Conservation (phyloP, 2,113 vertebrate species). For the Etheostoma cragini region DNA sequence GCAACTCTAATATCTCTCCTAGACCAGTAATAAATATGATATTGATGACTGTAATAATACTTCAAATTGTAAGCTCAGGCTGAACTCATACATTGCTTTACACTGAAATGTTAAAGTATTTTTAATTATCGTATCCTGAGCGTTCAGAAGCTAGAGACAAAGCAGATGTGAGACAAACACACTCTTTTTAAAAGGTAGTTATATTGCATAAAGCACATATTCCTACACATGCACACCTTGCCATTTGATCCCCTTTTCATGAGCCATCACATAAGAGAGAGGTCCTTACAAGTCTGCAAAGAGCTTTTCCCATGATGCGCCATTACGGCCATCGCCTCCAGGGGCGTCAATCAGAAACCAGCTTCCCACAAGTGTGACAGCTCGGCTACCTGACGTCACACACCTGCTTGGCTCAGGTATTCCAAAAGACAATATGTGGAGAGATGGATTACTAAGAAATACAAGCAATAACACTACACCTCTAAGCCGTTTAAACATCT, state of each 20-base stretch:
- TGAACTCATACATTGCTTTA: background rate
- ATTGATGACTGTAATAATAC: background rate
- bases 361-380: slow-evolving; percentile 61
- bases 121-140: background rate
- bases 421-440: slow-evolving; percentile 46
- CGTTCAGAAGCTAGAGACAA: background rate
- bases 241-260: slow-evolving; percentile 53
- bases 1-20: slow-evolving; percentile 2
- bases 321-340: slow-evolving; percentile 57
- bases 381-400: slow-evolving; percentile 61
- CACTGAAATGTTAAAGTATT: background rate
- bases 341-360: slow-evolving; percentile 68
- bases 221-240: slow-evolving; percentile 23
- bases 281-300: slow-evolving; percentile 63
- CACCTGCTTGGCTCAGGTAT: slow-evolving; percentile 71
- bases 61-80: background rate
- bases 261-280: slow-evolving; percentile 53
- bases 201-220: slow-evolving; percentile 21
- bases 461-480: background rate
- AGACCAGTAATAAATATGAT: background rate
- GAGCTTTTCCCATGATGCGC: slow-evolving; percentile 70
- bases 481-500: slow-evolving; percentile 17
- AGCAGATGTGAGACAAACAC: background rate
- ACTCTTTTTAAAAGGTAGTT: background rate
- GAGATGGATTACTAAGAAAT: slow-evolving; percentile 33